Percentiles rank a stretch among this genome's conserved stretches.
Conservation (phyloP, 2,113 vertebrate genomes). For the Catharus bicknelli region DNA sequence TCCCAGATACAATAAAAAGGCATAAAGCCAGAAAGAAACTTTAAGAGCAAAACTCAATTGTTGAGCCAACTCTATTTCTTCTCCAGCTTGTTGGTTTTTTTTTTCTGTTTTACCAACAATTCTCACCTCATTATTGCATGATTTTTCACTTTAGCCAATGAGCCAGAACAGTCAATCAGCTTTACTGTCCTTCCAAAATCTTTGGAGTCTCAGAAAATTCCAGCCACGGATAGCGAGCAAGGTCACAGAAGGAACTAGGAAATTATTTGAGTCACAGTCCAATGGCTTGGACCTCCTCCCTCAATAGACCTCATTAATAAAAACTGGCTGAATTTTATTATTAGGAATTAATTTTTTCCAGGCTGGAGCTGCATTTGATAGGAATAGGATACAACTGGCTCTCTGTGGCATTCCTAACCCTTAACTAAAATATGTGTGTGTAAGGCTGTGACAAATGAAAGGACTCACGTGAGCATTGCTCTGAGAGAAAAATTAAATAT, state of each 20-base stretch:
- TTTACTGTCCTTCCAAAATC: not conserved
- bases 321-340: conserved; percentile 25
- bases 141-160: not conserved
- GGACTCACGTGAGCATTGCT: not conserved
- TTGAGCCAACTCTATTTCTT: not conserved
- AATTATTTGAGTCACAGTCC: conserved; percentile 58
- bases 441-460: not conserved
- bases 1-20: not conserved
- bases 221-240: not conserved
- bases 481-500: not conserved
- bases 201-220: not conserved
- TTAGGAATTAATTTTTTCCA: conserved; percentile 46
- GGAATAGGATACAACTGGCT: not conserved
- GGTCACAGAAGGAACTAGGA: conserved; percentile 38
- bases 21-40: not conserved
- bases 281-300: conserved; percentile 15
- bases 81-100: not conserved
- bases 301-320: conserved; percentile 55
- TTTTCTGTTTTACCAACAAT: not conserved
- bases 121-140: not conserved
- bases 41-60: not conserved
- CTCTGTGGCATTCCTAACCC: not conserved
- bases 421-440: not conserved
- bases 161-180: not conserved
- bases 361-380: not conserved